Evolutionary conservation across 2,113 vertebrate species (phyloP).

Genomic region (Odocoileus hemionus): DNA sequence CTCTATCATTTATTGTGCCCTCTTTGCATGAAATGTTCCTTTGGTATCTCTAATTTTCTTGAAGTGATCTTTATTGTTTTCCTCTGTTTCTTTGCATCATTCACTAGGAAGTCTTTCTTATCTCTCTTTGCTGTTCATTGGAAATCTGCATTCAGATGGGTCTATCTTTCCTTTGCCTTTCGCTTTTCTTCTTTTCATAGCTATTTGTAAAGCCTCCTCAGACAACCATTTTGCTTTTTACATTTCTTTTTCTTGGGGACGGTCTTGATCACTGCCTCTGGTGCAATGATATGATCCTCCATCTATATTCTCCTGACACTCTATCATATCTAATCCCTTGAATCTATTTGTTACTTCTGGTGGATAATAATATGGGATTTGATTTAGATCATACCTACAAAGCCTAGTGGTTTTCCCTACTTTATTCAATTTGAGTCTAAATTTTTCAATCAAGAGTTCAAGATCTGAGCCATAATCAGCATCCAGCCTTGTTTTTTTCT

Average conservation of each 20-base stretch:
- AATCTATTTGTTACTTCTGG: neutral
- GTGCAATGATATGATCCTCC: neutral
- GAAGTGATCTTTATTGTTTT: neutral
- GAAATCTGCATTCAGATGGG: neutral
- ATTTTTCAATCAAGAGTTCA: neutral
- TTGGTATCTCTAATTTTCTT: neutral
- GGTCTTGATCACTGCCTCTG: neutral
- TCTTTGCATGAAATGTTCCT: neutral
- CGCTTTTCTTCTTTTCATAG: neutral
- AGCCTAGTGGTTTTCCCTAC: neutral
- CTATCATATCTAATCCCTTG: neutral
- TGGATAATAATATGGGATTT: neutral
- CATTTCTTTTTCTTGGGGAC: neutral
- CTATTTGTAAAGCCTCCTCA: neutral
- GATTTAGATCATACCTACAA: neutral
- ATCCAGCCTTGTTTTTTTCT: neutral
- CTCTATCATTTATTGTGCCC: neutral
- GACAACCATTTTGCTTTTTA: neutral
- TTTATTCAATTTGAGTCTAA: neutral
- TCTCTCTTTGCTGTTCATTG: neutral
- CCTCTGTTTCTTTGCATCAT: neutral
- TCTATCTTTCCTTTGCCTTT: neutral
- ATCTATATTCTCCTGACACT: neutral
- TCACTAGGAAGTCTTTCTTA: neutral
- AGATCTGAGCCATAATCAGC: neutral